Conservation (phyloP, 2,797 vertebrate genomes). For the Chelon labrosus region DNA sequence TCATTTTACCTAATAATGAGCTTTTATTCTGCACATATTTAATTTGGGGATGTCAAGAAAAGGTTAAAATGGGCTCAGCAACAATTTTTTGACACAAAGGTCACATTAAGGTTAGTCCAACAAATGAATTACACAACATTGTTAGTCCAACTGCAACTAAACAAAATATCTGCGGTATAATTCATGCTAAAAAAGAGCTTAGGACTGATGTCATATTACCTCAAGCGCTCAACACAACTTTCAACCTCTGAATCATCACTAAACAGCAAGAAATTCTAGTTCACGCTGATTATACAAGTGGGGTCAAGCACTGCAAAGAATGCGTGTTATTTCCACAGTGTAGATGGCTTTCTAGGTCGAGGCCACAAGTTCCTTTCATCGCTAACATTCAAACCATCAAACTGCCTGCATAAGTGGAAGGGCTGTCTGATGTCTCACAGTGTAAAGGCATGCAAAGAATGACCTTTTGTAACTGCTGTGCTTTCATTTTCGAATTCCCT, state of each 20-base stretch:
- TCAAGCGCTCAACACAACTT: slow-evolving; percentile 3
- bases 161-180: background rate
- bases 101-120: background rate
- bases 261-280: no score
- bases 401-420: background rate
- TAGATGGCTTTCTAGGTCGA: slow-evolving; percentile 21
- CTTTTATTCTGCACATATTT: background rate
- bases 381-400: slow-evolving; percentile 12
- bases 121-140: background rate
- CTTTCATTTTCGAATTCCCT: background rate
- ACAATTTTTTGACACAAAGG: background rate
- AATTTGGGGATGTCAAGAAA: background rate
- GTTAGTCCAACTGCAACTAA: slow-evolving; percentile 1
- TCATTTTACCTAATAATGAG: background rate
- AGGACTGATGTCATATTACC: background rate
- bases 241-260: slow-evolving; percentile 21
- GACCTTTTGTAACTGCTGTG: background rate
- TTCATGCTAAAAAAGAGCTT: background rate
- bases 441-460: background rate
- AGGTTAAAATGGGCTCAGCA: background rate
- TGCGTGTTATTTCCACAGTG: slow-evolving; percentile 4
- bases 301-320: slow-evolving; percentile 14
- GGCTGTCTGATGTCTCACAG: background rate
- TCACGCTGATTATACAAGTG: no score
- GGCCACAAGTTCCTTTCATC: slow-evolving; percentile 14